Evolutionary conservation across 2,113 vertebrate genomes (phyloP).

Genomic region (Anoura caudifer): DNA sequence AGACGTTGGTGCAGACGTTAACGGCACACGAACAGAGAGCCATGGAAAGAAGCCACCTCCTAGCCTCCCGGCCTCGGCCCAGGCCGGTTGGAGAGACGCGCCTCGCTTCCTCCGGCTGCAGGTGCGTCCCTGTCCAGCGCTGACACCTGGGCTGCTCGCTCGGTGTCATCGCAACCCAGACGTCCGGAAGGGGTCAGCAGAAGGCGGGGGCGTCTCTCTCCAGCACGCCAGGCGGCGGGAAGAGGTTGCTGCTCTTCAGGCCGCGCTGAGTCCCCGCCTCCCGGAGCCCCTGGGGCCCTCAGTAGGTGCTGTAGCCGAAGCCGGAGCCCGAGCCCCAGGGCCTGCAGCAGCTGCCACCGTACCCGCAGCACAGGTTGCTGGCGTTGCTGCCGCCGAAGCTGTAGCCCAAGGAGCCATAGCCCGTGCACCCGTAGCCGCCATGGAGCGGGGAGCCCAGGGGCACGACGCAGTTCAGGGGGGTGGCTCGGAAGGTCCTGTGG

Average conservation of each 20-base stretch:
- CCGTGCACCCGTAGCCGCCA: constrained; percentile 24
- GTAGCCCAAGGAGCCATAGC: constrained; percentile 62
- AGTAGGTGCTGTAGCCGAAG: constrained; percentile 73
- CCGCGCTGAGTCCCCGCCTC: neutral
- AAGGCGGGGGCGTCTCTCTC: neutral
- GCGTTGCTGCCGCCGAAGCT: constrained; percentile 59
- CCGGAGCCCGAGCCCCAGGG: constrained; percentile 69
- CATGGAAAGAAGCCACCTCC: neutral
- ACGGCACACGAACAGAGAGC: neutral
- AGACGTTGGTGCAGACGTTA: neutral
- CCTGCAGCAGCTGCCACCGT: constrained; percentile 51
- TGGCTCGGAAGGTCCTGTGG: constrained; percentile 62
- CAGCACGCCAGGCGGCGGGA: neutral
- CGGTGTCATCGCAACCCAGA: neutral
- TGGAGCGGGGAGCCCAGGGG: constrained; percentile 67
- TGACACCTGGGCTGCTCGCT: neutral
- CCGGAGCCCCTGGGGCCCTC: neutral
- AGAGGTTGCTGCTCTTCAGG: neutral
- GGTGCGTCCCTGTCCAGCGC: neutral
- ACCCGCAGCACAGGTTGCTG: constrained; percentile 13
- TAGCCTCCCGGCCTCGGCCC: neutral
- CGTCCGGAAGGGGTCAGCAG: neutral
- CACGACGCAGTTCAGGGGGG: constrained; percentile 60
- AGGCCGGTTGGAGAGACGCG: neutral
- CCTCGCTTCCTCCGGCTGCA: neutral